Conservation (phyloP, 2,888 invertebrate species). For the Trissolcus brochymenae region DNA sequence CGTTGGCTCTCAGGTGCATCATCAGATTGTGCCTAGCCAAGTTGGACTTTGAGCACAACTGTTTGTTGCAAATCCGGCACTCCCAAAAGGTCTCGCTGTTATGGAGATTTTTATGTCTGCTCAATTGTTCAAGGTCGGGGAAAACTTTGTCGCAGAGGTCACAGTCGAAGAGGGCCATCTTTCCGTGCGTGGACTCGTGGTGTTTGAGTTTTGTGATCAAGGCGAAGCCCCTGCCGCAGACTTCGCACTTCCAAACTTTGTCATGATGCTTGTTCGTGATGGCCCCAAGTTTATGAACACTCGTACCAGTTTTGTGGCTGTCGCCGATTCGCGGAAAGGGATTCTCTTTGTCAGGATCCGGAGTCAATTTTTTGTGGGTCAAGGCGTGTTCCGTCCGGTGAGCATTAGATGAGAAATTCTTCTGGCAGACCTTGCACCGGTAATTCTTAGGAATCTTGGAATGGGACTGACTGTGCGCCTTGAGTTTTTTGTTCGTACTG, state of each 20-base stretch:
- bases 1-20: not conserved
- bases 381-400: not conserved
- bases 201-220: constrained; percentile 9
- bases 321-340: not conserved
- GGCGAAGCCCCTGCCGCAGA: not conserved
- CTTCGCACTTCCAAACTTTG: constrained; percentile 13
- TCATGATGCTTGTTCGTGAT: not conserved
- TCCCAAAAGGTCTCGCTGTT: not conserved
- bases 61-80: not conserved
- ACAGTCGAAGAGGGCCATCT: not conserved
- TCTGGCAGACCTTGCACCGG: constrained; percentile 1
- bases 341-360: not conserved
- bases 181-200: constrained; percentile 7
- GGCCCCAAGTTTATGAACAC: not conserved
- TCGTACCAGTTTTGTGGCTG: not conserved
- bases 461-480: not conserved
- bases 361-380: not conserved
- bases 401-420: not conserved
- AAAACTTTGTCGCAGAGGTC: constrained; percentile 8
- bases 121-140: not conserved
- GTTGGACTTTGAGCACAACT: not conserved
- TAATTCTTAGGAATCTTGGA: not conserved
- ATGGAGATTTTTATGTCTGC: not conserved
- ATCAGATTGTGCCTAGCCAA: not conserved
- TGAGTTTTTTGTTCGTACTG: not conserved